Evolutionary conservation across 2,888 invertebrate species (phyloP).

Genomic region (Steinernema scapterisci): DNA sequence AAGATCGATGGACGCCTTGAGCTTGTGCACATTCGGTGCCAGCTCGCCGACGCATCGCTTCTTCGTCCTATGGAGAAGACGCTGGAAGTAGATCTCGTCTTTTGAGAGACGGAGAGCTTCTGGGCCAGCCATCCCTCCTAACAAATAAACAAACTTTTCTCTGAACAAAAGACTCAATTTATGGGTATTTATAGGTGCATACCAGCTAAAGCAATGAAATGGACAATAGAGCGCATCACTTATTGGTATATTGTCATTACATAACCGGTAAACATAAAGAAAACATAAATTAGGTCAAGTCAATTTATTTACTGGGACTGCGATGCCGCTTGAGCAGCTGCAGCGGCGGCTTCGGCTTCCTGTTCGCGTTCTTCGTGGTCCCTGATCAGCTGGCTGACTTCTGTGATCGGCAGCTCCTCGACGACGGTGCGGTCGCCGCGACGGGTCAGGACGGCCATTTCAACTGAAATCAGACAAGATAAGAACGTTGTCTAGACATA

Average conservation of each 20-base stretch:
- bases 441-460: slow-evolving; percentile 70
- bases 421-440: slow-evolving; percentile 69
- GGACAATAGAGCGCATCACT: too few species aligned
- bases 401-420: slow-evolving; percentile 67
- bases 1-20: slow-evolving; percentile 41
- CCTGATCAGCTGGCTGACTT: slow-evolving; percentile 69
- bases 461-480: slow-evolving; percentile 66
- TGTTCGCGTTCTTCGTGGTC: slow-evolving; percentile 70
- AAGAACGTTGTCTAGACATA: too few species aligned
- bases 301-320: neutral
- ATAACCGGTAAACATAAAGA: too few species aligned
- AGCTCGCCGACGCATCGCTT: slow-evolving; percentile 51
- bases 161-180: neutral
- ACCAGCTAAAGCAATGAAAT: neutral
- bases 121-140: too few species aligned
- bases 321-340: slow-evolving; percentile 32
- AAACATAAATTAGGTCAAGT: neutral
- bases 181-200: neutral
- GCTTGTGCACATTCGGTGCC: slow-evolving; percentile 40
- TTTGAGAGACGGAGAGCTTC: slow-evolving; percentile 26
- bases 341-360: slow-evolving; percentile 67
- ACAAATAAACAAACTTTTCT: too few species aligned
- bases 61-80: slow-evolving; percentile 55
- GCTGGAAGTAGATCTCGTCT: slow-evolving; percentile 55
- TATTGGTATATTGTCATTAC: too few species aligned